Base-by-base conservation (phyloP, 35 echinoderm and acorn worm genomes). In the Patiria miniata region DNA sequence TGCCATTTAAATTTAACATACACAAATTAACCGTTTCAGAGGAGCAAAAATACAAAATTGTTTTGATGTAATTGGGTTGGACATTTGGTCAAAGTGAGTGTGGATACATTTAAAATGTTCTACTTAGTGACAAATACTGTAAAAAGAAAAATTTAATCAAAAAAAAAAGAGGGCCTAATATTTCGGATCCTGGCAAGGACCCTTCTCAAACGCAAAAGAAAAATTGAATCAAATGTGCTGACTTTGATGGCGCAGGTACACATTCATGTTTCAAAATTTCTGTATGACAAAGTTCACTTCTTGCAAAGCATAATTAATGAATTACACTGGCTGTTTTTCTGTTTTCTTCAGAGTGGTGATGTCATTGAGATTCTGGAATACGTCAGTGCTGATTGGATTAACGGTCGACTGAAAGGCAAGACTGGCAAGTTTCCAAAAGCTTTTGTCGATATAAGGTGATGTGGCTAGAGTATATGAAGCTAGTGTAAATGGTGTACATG, bases 371-470 rank as follows among this genome's bases (percentile, higher is more conserved):
- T 95, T 14, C 83, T 61, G 26, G 89, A 91, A 53, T 86, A 89
- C 68, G 59, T 99, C 1, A 92, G 80, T 81, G 90, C 86, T 58
- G 96, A 99, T 17, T 99, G 96, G 96, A 44, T 89, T 10, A 83
- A 91, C 14, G 96, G 96, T 37, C 61, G 80, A 23, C n/a, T 92
- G 17, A 92, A 90, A 58, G 96, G 96, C 23, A 94, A 81, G 80
- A 61, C 83, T 29, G 96, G 96, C n/a, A 84, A 88, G 57, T 99
- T 99, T 54, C 96, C 96, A 32, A 57, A 93, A 19, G 91, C 91
- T 1, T 99, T 99, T 87, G 89, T 99, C 9, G 93, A 94, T 37
- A 84, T 90, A 18, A 83, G 77, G 60, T 90, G 80, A 51, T 90
- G 87, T 30, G 26, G 34, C 34, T 23, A 28, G 26, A 26, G 65